Base-by-base conservation (phyloP, 2,888 invertebrate genomes). In the Torymus tubicola region DNA sequence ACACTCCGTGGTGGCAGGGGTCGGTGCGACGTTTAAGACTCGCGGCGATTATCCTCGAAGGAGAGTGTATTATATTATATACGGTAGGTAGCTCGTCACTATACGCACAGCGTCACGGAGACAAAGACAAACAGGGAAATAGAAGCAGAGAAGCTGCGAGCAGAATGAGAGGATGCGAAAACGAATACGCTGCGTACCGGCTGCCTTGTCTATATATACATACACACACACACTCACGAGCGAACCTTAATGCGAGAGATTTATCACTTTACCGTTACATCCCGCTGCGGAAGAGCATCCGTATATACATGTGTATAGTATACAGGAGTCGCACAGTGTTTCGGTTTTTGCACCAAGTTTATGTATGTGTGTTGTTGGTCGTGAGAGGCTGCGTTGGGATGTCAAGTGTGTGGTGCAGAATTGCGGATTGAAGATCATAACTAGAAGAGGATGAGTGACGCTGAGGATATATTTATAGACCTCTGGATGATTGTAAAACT, bases 261-360 rank as follows among this genome's bases (percentile, higher is more conserved):
- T 80, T 80, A 80, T 80, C 70, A 60, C 80, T 80, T 75, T 80
- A 80, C 80, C 80, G 80, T 80, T 80, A 80, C 75, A 71, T 71
- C 58, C 65, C 53, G 65, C 60, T 58, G 67, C 57, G 58, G 74
- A 74, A 67, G 57, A 31, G 11, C 12, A 50, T 50, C 74, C 5
- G 53, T 21, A 31, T 18, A 55, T 13, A 31, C 16, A 52, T 21
- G 31, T 21, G 31, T 13, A 31, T 16, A 52, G 8, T 53, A 18
- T 21, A 16, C 21, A 74, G 12, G 2, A 31, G n/a, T 2, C n/a
- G 21, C 24, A 60, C 31, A 5, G 31, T 31, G 0, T 31, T 31
- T 31, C 31, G 31, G 31, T 31, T 31, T 31, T 31, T 31, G 31
- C 5, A 31, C 31, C 0, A 31, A 31, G 31, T 31, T 5, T 5